phyloP scores from a whole-genome alignment of 2,113 vertebrate species.

The Accipiter cooperii region DNA sequence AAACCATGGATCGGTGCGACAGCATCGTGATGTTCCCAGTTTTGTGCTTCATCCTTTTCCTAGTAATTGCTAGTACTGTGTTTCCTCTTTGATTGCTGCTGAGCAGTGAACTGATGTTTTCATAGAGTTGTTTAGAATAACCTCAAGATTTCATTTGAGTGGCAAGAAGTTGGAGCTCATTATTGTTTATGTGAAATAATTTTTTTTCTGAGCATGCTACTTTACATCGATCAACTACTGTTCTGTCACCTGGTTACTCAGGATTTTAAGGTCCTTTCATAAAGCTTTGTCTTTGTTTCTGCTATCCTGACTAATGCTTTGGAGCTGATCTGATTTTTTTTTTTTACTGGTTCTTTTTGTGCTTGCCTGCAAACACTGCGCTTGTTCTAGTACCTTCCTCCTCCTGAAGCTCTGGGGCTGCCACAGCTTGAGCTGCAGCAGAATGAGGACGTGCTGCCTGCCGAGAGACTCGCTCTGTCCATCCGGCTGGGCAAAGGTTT shows the following conservation, averaged over 20 bases:
- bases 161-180: not conserved
- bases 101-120: rapidly evolving
- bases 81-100: not conserved
- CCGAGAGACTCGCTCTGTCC: not conserved
- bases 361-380: not conserved
- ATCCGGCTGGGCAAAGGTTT: rapidly evolving
- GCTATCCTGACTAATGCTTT: not conserved
- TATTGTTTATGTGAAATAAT: not conserved
- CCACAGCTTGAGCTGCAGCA: not conserved
- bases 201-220: not conserved
- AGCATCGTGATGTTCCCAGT: not conserved
- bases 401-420: not conserved
- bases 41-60: not conserved
- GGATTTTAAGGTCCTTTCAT: not conserved
- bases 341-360: not conserved
- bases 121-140: not conserved
- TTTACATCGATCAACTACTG: rapidly evolving
- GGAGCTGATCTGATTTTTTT: not conserved
- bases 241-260: not conserved
- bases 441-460: not conserved
- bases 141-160: not conserved
- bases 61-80: too few species aligned
- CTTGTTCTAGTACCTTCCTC: not conserved
- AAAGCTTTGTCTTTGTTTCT: not conserved
- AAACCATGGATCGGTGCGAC: rapidly evolving